Evolutionary conservation across 2,888 invertebrate species (phyloP), one percentile per base, ranked within the genome.

Genomic region (Sarcophaga variegata): DNA sequence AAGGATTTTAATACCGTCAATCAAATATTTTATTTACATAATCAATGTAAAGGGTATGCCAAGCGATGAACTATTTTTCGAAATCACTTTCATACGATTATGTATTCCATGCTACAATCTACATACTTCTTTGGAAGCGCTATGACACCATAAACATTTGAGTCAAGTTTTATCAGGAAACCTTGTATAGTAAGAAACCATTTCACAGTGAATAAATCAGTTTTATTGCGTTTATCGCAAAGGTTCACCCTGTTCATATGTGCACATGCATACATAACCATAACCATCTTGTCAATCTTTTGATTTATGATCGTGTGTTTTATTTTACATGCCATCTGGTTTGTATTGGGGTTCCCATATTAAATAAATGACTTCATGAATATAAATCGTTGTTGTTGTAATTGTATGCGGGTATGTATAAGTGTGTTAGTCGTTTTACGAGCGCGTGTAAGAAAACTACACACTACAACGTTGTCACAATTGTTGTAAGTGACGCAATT

Each of bases 351-450:
- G 25, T 54, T 25, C 25, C 27, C 71, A 81, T 20, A 77, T 85
- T 83, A 62, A 78, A 60, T 22, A n/a, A 49, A 78, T 49, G 66
- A 78, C 45, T 83, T 83, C 60, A 83, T 83, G 72, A 47, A 78
- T 72, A 67, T 27, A 27, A 27, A 27, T 27, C 27, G 27, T 27
- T 27, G 27, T 27, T 5, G 6, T 27, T 6, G 27, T 27, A 27
- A 27, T 25, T 4, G 6, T 27, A 27, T 27, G 27, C 4, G 3
- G 6, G 27, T 4, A 27, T 77, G 25, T 22, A 63, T 27, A 62
- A 69, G 12, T 27, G 6, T 5, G 27, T 4, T 27, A 5, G 27
- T 27, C 27, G 27, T 0, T 27, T 27, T 27, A 27, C 4, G 27
- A 27, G 27, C 27, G 27, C 0, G 27, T 27, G 6, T 27, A 27